Conservation (phyloP, 2,797 vertebrate genomes). For the Trematomus bernacchii region DNA sequence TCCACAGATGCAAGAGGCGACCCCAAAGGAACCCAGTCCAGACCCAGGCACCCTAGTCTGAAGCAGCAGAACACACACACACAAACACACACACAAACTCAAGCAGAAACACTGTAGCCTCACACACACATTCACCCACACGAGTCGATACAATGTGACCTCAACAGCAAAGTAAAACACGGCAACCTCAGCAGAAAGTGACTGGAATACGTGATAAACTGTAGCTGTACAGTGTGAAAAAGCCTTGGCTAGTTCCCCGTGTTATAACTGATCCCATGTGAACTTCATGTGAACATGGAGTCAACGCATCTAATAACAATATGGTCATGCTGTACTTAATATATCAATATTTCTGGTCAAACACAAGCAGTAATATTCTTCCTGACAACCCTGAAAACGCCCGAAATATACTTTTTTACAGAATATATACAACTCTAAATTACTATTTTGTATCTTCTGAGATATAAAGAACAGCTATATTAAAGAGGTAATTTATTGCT, state of each 20-base stretch:
- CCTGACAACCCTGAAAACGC: slow-evolving; percentile 59
- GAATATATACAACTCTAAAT: slow-evolving; percentile 83
- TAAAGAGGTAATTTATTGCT: slow-evolving; percentile 81
- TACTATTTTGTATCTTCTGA: slow-evolving; percentile 85
- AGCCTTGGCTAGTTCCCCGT: slow-evolving; percentile 60
- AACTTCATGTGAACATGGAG: slow-evolving; percentile 49
- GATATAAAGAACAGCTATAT: slow-evolving; percentile 81
- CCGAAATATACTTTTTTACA: slow-evolving; percentile 83
- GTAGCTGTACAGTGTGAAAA: slow-evolving; percentile 75
- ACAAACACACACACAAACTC: slow-evolving; percentile 8
- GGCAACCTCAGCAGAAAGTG: slow-evolving; percentile 79
- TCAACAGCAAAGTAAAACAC: slow-evolving; percentile 78
- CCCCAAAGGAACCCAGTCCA: slow-evolving; percentile 76
- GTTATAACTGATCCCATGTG: slow-evolving; percentile 52
- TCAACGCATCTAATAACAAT: slow-evolving; percentile 48
- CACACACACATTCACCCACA: slow-evolving; percentile 21
- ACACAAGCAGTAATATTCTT: slow-evolving; percentile 50
- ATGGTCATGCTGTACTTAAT: slow-evolving; percentile 59
- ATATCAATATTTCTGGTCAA: slow-evolving; percentile 56
- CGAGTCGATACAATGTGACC: slow-evolving; percentile 72
- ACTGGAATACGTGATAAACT: slow-evolving; percentile 66
- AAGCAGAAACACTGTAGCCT: slow-evolving; percentile 51
- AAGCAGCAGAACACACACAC: slow-evolving; percentile 62
- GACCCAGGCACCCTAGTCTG: slow-evolving; percentile 85
- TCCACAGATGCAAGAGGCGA: slow-evolving; percentile 76